Evolutionary conservation across 92 coral and sea anemone genomes (phyloP).

Genomic region (Epizoanthus scotinus): DNA sequence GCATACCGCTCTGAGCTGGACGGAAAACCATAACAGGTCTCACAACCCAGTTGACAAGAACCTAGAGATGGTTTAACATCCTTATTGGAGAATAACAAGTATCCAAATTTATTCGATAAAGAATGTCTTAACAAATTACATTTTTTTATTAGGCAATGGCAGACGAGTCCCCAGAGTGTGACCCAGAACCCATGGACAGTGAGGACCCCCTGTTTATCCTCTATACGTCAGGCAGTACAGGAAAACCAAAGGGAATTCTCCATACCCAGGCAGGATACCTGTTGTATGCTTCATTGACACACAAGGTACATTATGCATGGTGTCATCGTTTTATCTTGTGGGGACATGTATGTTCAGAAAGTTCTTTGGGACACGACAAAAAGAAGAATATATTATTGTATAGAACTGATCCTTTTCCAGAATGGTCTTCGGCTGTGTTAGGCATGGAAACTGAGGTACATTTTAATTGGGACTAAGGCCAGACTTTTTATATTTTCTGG

Average conservation of each 20-base stretch:
- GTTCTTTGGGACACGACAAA: neutral
- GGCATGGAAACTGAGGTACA: no score
- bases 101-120: neutral
- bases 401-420: no score
- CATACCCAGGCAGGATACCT: slow-evolving; percentile 98
- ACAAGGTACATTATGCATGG: slow-evolving; percentile 56
- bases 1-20: no score
- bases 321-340: neutral
- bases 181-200: slow-evolving; percentile 92
- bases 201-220: slow-evolving; percentile 89
- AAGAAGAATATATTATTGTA: no score
- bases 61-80: no score
- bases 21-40: no score
- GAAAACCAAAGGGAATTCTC: slow-evolving; percentile 95
- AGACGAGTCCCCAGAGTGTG: slow-evolving; percentile 81
- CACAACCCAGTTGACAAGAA: no score
- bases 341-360: neutral
- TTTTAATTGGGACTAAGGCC: no score
- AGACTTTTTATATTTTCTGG: no score
- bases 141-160: slow-evolving; percentile 85
- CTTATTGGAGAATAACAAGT: no score
- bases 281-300: slow-evolving; percentile 88
- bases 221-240: slow-evolving; percentile 99
- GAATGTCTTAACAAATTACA: neutral
- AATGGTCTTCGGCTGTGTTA: no score